Conservation (phyloP, 2,888 invertebrate genomes). For the Rotaria socialis region DNA sequence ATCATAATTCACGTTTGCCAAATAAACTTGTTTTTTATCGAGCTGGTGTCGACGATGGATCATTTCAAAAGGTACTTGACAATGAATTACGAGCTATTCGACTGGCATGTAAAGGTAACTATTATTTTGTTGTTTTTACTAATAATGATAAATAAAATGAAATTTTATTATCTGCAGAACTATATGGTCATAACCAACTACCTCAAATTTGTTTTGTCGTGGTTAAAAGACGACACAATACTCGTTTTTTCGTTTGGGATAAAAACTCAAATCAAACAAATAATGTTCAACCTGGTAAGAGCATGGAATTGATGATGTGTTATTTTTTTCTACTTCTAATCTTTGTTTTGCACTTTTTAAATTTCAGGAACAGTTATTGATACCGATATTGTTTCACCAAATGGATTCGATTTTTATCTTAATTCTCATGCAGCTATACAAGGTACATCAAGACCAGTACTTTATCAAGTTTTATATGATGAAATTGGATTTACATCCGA, state of each 20-base stretch:
- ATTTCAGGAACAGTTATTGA: neutral
- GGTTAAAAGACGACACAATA: neutral
- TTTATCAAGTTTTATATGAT: slow-evolving; percentile 20
- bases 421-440: slow-evolving; percentile 11
- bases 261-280: neutral
- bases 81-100: neutral
- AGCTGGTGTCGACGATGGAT: neutral
- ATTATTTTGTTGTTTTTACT: neutral
- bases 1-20: neutral
- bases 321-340: neutral
- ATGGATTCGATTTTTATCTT: neutral
- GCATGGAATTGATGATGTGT: no score
- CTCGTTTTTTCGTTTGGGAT: neutral
- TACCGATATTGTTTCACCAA: neutral
- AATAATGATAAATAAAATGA: no score
- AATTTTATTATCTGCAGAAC: neutral
- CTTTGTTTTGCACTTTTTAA: neutral
- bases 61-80: neutral
- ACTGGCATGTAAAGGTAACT: neutral
- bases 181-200: neutral
- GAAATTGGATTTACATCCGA: neutral
- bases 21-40: slow-evolving; percentile 33
- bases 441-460: neutral
- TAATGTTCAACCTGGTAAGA: neutral
- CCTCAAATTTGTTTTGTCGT: neutral